A percentile compares a stretch with the other conserved stretches of the same genome.
phyloP scores from a whole-genome alignment of 2,113 vertebrate species.

The Arizona elegans region DNA sequence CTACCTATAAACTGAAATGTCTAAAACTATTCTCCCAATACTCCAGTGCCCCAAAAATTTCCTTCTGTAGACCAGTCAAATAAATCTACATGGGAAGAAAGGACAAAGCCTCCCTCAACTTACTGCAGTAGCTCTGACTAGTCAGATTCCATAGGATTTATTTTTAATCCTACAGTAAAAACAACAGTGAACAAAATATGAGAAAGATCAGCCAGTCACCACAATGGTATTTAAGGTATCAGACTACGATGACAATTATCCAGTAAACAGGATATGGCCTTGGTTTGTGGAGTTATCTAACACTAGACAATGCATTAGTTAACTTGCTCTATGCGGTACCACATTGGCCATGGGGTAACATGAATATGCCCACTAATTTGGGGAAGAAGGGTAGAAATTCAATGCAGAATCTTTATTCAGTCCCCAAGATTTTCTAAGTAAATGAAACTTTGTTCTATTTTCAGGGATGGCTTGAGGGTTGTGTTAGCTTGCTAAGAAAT shows the following conservation, averaged over 20 bases:
- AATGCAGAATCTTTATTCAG: not conserved
- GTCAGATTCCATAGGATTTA: not conserved
- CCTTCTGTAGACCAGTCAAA: not conserved
- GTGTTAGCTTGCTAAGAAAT: conserved; percentile 83
- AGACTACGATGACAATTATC: not conserved
- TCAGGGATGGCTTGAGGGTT: conserved; percentile 89
- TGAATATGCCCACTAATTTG: not conserved
- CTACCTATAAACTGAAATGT: not conserved
- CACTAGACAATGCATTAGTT: not conserved
- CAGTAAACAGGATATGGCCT: not conserved
- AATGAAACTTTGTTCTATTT: conserved; percentile 36
- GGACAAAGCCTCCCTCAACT: not conserved
- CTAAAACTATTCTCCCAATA: not conserved
- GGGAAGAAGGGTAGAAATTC: not conserved
- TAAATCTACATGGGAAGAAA: not conserved
- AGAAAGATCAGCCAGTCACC: not conserved
- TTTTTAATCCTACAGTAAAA: not conserved
- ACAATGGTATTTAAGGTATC: not conserved
- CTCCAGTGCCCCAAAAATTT: not conserved
- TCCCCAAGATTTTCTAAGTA: not conserved
- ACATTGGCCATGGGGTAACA: not conserved
- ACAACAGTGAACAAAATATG: not conserved
- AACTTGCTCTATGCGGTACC: not conserved
- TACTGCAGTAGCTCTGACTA: not conserved
- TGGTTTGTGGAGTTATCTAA: not conserved